phyloP scores from a whole-genome alignment of 2,113 vertebrate genomes.

The Onychostoma macrolepis region DNA sequence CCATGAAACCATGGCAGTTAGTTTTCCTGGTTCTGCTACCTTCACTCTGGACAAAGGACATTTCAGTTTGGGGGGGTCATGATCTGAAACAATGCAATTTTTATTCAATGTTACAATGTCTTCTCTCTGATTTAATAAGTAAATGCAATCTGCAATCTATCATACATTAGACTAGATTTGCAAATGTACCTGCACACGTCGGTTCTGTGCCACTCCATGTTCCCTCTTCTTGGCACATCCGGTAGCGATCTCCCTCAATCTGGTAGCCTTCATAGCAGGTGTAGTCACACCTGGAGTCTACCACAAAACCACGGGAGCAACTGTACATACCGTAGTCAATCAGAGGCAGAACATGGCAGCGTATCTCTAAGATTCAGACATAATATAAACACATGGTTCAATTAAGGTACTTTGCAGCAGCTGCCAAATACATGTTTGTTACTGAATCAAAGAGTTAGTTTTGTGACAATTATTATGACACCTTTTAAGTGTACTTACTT shows the following conservation, averaged over 20 bases:
- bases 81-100: conserved; percentile 75
- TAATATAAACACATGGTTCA: conserved; percentile 33
- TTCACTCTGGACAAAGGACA: conserved; percentile 89
- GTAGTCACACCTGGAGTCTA: conserved; percentile 92
- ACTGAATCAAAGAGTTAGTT: background rate
- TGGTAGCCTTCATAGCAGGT: conserved; percentile 84
- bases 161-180: background rate
- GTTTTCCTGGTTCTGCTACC: conserved; percentile 88
- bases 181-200: conserved; percentile 85
- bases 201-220: conserved; percentile 89
- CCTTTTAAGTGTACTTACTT: conserved; percentile 77
- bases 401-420: background rate
- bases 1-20: conserved; percentile 87
- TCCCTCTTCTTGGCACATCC: conserved; percentile 83
- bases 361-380: conserved; percentile 76
- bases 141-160: background rate
- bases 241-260: conserved; percentile 84
- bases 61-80: conserved; percentile 91
- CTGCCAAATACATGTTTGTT: background rate
- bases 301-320: conserved; percentile 82
- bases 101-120: conserved; percentile 17
- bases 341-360: conserved; percentile 82
- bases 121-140: background rate
- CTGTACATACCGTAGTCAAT: conserved; percentile 83
- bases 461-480: background rate